A percentile compares a stretch with the other conserved stretches of the same genome.
These are phyloP conservation scores for Pogonomyrmex barbatus DNA, from an alignment of 1,140 invertebrate genomes.

Conservation along the genomic window DNA sequence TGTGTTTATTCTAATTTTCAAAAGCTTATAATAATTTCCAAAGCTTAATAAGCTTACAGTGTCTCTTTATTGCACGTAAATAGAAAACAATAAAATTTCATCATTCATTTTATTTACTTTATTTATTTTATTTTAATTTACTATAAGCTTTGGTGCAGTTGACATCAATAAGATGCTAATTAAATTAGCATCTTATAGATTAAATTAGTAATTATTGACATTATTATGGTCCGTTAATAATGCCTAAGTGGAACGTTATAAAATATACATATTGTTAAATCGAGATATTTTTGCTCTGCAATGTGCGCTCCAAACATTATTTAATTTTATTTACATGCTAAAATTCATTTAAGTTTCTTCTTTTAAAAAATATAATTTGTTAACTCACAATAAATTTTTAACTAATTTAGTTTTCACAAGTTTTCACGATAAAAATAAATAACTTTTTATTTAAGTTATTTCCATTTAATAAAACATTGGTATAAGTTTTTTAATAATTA, in stretches of 20 bases:
- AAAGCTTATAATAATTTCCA: conserved; percentile 21
- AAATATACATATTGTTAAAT: neutral
- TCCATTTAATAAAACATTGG: neutral
- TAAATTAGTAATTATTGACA: conserved; percentile 18
- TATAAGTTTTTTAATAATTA: neutral
- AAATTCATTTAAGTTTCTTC: neutral
- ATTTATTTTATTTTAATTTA: conserved; percentile 32
- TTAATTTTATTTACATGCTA: neutral
- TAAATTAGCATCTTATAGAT: neutral
- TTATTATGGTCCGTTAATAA: conserved; percentile 15
- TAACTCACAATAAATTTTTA: neutral
- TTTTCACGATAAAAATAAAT: neutral
- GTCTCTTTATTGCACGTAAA: conserved; percentile 6
- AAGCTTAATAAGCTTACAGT: neutral
- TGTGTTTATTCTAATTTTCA: neutral
- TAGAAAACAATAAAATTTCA: conserved; percentile 27
- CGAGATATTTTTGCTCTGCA: neutral
- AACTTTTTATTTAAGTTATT: conserved; percentile 9
- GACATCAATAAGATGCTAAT: neutral
- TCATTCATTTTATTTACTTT: too few relatives aligned
- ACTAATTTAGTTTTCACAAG: neutral
- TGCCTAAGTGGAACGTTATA: conserved; percentile 18
- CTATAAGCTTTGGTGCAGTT: neutral
- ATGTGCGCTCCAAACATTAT: neutral
- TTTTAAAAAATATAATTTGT: neutral